Conservation (phyloP, 23 tunicate species). For the Ciona savignyi region DNA sequence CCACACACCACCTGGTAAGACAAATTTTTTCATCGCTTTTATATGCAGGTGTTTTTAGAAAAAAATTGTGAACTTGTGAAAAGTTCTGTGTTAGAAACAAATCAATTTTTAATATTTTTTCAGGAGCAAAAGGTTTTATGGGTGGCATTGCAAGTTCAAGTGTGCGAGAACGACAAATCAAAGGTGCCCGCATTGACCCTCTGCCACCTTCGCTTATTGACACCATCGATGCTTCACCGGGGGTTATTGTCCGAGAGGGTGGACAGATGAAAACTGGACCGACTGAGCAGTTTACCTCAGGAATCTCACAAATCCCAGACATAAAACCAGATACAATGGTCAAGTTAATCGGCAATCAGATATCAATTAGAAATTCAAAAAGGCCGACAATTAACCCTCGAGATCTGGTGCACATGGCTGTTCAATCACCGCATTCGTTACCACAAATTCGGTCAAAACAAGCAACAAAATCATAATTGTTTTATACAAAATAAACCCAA, state of each 20-base stretch:
- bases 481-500: too few species aligned
- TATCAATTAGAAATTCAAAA: background rate
- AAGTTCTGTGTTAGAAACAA: too few species aligned
- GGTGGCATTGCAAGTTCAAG: background rate
- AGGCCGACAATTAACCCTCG: background rate
- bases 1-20: conserved; percentile 34
- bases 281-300: conserved; percentile 18
- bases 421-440: background rate
- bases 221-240: conserved; percentile 88
- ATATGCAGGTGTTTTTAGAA: too few species aligned
- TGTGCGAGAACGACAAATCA: conserved; percentile 5
- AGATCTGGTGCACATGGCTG: background rate
- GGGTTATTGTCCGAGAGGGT: conserved; percentile 77
- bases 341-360: background rate
- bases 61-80: too few species aligned
- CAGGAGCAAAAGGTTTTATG: background rate
- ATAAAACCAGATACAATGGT: background rate
- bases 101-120: too few species aligned
- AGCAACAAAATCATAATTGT: background rate
- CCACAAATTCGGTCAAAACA: background rate
- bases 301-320: conserved; percentile 9
- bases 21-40: too few species aligned
- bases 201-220: conserved; percentile 85
- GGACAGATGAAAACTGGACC: conserved; percentile 69
- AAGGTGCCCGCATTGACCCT: conserved; percentile 45